phyloP scores from a whole-genome alignment of 2,113 vertebrate species.

The Girardinichthys multiradiatus region DNA sequence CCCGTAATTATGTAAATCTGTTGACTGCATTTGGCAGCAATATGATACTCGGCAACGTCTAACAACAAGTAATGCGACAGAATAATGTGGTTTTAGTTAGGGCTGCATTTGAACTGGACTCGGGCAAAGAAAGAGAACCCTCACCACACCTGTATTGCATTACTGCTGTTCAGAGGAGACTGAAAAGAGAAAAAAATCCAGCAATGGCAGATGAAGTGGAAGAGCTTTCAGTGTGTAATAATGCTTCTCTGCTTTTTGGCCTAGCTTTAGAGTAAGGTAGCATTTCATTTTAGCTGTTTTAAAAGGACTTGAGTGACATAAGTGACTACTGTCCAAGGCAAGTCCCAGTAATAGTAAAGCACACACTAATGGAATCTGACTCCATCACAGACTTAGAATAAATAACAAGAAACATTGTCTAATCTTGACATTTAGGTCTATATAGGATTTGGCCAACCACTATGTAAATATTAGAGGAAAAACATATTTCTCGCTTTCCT shows the following conservation, averaged over 20 bases:
- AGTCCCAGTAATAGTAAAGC: neutral
- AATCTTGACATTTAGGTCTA: neutral
- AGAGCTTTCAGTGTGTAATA: slow-evolving; percentile 47
- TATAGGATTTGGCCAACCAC: neutral
- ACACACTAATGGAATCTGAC: neutral
- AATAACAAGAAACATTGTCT: too few relatives aligned
- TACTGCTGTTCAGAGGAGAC: slow-evolving; percentile 61
- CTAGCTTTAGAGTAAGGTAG: slow-evolving; percentile 43
- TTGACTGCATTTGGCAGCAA: slow-evolving; percentile 76
- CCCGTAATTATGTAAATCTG: slow-evolving; percentile 82
- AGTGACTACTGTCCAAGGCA: neutral
- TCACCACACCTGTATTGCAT: slow-evolving; percentile 77
- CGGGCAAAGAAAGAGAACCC: slow-evolving; percentile 15
- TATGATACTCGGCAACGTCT: slow-evolving; percentile 71
- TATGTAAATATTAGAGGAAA: too few relatives aligned
- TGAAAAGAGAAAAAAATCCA: slow-evolving; percentile 15
- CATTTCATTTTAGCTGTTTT: neutral
- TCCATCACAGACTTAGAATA: neutral
- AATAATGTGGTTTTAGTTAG: slow-evolving; percentile 76
- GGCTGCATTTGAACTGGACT: slow-evolving; percentile 51
- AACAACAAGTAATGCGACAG: slow-evolving; percentile 67
- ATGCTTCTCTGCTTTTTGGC: slow-evolving; percentile 59
- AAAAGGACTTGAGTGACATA: neutral
- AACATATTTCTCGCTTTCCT: neutral
- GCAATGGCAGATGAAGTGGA: slow-evolving; percentile 62